Conservation (phyloP, 2,113 vertebrate species). For the Petromus typicus region DNA sequence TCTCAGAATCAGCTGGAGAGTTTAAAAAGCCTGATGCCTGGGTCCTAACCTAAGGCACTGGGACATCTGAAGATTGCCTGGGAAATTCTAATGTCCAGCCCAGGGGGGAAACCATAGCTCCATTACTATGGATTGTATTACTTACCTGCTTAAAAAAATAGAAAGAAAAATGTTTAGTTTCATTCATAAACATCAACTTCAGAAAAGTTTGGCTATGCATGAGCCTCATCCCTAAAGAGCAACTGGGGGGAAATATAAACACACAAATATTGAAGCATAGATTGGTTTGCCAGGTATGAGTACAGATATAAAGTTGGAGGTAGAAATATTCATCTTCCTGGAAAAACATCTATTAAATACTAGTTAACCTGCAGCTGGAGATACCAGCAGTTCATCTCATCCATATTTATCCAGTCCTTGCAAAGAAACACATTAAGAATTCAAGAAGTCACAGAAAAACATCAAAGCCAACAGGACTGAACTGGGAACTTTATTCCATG, state of each 20-base stretch:
- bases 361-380: neutral
- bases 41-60: neutral
- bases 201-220: neutral
- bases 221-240: neutral
- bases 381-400: neutral
- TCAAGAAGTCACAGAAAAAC: neutral
- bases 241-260: neutral
- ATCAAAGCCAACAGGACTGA: neutral
- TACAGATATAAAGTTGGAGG: neutral
- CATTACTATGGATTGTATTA: neutral
- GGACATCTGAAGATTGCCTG: neutral
- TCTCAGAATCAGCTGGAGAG: neutral
- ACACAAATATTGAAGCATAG: neutral
- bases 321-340: neutral
- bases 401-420: neutral
- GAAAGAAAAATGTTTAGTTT: neutral
- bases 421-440: neutral
- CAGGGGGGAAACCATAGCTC: neutral
- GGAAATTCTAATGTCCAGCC: neutral
- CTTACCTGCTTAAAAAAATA: neutral
- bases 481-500: neutral
- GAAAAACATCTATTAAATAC: neutral
- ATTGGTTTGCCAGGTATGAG: neutral
- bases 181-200: neutral
- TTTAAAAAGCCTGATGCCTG: neutral